Conservation (phyloP, 2,113 vertebrate genomes). For the Petrocephalus microphthalmus region DNA sequence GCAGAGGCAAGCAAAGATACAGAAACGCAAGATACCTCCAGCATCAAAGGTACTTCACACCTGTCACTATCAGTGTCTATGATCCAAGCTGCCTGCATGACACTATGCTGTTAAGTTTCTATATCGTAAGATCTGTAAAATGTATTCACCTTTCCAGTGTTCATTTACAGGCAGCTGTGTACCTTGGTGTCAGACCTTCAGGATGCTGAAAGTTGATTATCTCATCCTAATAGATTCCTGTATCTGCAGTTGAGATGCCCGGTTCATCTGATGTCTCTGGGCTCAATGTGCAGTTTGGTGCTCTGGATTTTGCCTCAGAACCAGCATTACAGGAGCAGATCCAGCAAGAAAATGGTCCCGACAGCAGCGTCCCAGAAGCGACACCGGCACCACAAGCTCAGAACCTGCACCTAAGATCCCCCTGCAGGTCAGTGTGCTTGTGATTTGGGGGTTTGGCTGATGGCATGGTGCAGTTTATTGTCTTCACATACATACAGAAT, state of each 20-base stretch:
- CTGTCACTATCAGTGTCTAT: neutral
- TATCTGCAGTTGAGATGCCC: slow-evolving; percentile 93
- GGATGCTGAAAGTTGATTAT: slow-evolving; percentile 28
- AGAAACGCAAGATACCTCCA: slow-evolving; percentile 73
- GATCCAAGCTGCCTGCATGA: neutral
- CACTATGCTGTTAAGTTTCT: neutral
- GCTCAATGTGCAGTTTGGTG: slow-evolving; percentile 92
- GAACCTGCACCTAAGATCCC: slow-evolving; percentile 77
- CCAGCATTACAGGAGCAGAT: slow-evolving; percentile 66
- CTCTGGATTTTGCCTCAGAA: slow-evolving; percentile 89
- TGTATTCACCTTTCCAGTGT: neutral
- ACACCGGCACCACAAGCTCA: slow-evolving; percentile 43
- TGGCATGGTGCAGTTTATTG: neutral
- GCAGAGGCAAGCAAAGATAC: slow-evolving; percentile 75
- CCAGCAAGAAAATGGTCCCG: slow-evolving; percentile 56
- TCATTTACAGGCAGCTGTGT: neutral
- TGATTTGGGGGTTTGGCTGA: neutral
- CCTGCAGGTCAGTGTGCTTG: slow-evolving; percentile 57
- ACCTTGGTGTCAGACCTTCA: neutral
- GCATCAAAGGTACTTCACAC: slow-evolving; percentile 75
- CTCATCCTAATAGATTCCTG: slow-evolving; percentile 69
- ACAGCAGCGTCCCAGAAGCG: slow-evolving; percentile 27
- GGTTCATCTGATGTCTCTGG: slow-evolving; percentile 80
- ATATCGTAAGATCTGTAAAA: neutral
- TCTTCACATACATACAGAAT: neutral